These are phyloP conservation scores for Calameuta idolon DNA, from an alignment of 2,888 invertebrate genomes.

Conservation along the genomic window DNA sequence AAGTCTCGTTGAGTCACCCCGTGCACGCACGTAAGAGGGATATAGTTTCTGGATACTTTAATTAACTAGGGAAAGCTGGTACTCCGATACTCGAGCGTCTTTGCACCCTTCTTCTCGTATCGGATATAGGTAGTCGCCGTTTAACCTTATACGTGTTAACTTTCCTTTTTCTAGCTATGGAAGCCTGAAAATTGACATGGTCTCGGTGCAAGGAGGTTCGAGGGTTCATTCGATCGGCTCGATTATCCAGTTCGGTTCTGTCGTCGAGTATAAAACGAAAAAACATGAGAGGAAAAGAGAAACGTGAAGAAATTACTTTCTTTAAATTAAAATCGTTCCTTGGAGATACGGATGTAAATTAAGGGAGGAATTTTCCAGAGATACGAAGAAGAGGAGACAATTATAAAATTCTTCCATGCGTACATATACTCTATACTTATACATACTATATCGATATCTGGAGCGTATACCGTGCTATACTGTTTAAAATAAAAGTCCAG, in stretches of 20 bases:
- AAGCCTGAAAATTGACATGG: neutral
- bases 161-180: neutral
- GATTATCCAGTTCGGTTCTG: neutral
- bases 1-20: neutral
- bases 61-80: neutral
- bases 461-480: neutral
- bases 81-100: neutral
- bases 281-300: neutral
- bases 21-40: neutral
- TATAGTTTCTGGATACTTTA: neutral
- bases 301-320: neutral
- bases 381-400: neutral
- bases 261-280: neutral
- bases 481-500: neutral
- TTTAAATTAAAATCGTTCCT: neutral
- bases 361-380: neutral
- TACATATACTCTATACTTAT: neutral
- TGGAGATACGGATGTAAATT: neutral
- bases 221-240: neutral
- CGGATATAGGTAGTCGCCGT: neutral
- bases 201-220: neutral
- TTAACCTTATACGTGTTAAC: neutral
- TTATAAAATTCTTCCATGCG: neutral
- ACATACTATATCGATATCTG: neutral
- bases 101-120: neutral